Conservation (phyloP, 2,797 vertebrate genomes). For the Ispidina lecontei region DNA sequence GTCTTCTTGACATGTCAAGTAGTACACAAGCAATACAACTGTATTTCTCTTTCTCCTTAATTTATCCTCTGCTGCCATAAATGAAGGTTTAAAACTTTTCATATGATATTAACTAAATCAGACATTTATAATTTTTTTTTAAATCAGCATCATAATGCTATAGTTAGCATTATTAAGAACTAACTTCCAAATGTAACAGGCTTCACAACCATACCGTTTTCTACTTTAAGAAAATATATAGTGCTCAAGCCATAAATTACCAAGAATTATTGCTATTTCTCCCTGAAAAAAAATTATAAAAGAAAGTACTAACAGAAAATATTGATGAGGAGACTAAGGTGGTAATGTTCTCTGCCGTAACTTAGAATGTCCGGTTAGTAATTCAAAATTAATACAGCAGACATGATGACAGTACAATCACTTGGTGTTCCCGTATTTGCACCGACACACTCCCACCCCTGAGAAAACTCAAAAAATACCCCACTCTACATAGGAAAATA, state of each 20-base stretch:
- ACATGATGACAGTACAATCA: not conserved
- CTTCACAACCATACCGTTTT: not conserved
- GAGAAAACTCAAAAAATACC: accelerated
- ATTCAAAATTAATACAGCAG: not conserved
- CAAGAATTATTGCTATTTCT: not conserved
- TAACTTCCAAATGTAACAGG: not conserved
- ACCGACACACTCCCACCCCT: accelerated
- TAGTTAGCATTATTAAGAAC: not conserved
- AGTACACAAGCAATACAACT: not conserved
- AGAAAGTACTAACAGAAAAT: not conserved
- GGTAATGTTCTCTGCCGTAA: not conserved
- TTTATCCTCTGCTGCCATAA: not conserved
- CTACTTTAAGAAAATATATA: not conserved
- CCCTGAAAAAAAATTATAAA: not conserved
- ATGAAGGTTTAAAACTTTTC: not conserved
- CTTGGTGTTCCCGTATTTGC: not conserved
- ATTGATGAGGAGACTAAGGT: not conserved
- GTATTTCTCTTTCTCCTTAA: not conserved
- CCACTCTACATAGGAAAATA: not conserved
- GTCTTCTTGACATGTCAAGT: not conserved
- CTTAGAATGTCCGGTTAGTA: not conserved
- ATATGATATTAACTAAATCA: not conserved
- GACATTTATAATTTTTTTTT: not conserved
- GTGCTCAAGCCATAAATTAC: not conserved
- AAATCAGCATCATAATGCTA: not conserved